Conservation (phyloP, 2,113 vertebrate species). For the Noctilio leporinus region DNA sequence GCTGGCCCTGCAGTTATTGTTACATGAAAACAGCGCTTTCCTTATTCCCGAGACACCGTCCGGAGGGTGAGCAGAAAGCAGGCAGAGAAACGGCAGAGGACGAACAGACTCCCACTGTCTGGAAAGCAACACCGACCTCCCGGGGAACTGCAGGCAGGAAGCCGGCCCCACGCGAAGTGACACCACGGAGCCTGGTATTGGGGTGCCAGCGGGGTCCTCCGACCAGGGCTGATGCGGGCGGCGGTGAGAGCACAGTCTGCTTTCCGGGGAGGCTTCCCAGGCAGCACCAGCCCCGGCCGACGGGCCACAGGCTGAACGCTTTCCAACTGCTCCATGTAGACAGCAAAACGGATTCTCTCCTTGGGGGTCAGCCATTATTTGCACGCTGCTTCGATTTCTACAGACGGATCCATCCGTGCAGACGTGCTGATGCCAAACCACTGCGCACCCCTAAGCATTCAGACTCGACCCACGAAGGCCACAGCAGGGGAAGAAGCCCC, state of each 20-base stretch:
- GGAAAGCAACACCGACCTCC: neutral
- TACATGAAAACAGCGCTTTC: slow-evolving; percentile 7
- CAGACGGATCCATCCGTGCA: neutral
- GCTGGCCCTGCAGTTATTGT: slow-evolving; percentile 40
- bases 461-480: neutral
- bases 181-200: too few relatives aligned
- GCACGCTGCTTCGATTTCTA: slow-evolving; percentile 12
- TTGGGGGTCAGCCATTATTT: slow-evolving; percentile 7
- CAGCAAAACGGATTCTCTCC: slow-evolving; percentile 5
- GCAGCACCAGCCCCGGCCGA: slow-evolving; percentile 46
- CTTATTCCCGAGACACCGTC: slow-evolving; percentile 11
- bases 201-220: too few relatives aligned
- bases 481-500: neutral
- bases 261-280: too few relatives aligned
- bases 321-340: slow-evolving; percentile 24
- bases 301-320: neutral
- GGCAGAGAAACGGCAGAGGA: neutral
- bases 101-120: neutral
- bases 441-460: neutral
- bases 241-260: too few relatives aligned
- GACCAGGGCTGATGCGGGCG: too few relatives aligned
- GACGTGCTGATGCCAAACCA: neutral
- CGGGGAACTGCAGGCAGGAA: slow-evolving; percentile 3
- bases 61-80: slow-evolving; percentile 2
- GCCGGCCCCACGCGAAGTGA: neutral